These are phyloP conservation scores for Chauna torquata DNA, from an alignment of 2,113 vertebrate genomes.

Conservation along the genomic window DNA sequence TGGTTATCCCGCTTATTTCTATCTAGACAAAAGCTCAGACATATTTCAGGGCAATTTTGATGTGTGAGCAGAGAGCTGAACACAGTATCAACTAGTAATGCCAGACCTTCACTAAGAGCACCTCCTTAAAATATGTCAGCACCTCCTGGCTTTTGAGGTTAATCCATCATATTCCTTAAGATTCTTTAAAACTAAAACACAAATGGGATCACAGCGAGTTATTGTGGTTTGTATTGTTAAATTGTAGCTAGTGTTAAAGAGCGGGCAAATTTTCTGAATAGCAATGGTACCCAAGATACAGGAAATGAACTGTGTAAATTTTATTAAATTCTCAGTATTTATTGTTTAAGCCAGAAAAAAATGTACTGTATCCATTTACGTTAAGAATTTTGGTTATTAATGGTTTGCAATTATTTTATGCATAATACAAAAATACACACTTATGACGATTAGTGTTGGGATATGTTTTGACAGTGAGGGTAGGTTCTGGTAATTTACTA, in stretches of 20 bases:
- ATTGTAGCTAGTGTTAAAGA: neutral
- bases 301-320: neutral
- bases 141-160: neutral
- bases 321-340: neutral
- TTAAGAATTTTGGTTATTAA: neutral
- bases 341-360: neutral
- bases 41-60: neutral
- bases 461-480: neutral
- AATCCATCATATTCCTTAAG: neutral
- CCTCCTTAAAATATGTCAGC: neutral
- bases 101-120: neutral
- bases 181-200: neutral
- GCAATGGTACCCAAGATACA: neutral
- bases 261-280: neutral
- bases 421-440: neutral
- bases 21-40: neutral
- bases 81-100: neutral
- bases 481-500: neutral
- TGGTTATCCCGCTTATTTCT: neutral
- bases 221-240: neutral
- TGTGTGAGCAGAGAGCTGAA: neutral
- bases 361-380: neutral
- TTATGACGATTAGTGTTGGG: neutral
- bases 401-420: neutral
- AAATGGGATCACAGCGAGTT: neutral